Percentiles rank a stretch among this genome's conserved stretches.
Evolutionary conservation across 2,113 vertebrate species (phyloP).

Genomic region (Pseudonaja textilis): DNA sequence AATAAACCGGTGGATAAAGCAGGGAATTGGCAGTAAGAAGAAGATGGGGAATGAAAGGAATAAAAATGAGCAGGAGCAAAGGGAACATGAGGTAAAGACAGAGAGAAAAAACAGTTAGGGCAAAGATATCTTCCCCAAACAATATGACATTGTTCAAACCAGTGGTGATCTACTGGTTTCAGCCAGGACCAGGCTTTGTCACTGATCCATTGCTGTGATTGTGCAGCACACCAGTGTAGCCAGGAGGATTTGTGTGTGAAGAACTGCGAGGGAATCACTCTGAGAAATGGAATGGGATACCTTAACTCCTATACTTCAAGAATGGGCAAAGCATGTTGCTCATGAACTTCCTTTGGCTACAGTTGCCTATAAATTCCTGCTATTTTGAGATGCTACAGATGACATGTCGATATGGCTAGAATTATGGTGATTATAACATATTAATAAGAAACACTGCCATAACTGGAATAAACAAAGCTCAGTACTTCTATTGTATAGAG

Average conservation of each 20-base stretch:
- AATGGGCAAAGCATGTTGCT: background rate
- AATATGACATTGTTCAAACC: background rate
- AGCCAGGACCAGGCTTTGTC: background rate
- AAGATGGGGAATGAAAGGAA: background rate
- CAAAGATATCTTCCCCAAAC: background rate
- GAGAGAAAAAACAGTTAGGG: background rate
- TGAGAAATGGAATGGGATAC: background rate
- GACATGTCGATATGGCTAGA: background rate
- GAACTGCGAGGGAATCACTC: background rate
- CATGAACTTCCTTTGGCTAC: background rate
- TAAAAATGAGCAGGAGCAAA: rapidly evolving
- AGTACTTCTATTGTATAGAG: background rate
- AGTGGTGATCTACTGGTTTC: background rate
- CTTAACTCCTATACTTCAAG: background rate
- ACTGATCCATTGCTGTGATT: background rate
- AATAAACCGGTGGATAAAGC: background rate
- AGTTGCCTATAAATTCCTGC: background rate
- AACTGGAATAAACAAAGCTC: background rate
- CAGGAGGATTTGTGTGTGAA: background rate
- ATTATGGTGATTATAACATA: background rate
- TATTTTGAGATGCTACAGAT: background rate
- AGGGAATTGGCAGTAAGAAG: background rate
- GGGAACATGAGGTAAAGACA: background rate
- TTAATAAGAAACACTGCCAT: background rate
- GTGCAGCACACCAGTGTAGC: background rate